Evolutionary conservation across 2,797 vertebrate genomes (phyloP).

Genomic region (Cirrhinus molitorella): DNA sequence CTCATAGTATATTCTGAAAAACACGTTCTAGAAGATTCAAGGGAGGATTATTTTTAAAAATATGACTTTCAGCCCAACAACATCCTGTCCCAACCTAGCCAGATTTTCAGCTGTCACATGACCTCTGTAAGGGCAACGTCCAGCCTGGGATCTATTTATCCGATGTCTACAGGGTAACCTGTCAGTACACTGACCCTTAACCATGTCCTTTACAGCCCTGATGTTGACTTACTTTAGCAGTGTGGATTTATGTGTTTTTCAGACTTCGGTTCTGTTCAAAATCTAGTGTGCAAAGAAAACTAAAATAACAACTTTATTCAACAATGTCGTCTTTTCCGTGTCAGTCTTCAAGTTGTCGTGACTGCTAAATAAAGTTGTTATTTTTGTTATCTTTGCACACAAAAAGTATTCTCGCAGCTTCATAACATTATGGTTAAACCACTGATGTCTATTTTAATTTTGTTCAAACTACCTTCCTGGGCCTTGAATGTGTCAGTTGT

Average conservation of each 20-base stretch:
- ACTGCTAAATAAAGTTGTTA: too few species aligned
- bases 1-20: slow-evolving; percentile 3
- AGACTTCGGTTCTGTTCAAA: not conserved
- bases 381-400: too few species aligned
- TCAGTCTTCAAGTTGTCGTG: too few species aligned
- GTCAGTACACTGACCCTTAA: slow-evolving; percentile 36
- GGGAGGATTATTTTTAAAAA: not conserved
- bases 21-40: not conserved
- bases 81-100: slow-evolving; percentile 4
- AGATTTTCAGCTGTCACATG: slow-evolving; percentile 28
- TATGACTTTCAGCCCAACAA: slow-evolving; percentile 1
- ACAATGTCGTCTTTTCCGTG: too few species aligned
- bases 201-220: slow-evolving; percentile 21
- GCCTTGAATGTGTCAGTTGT: too few species aligned
- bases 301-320: too few species aligned
- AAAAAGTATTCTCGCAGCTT: too few species aligned
- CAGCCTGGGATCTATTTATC: slow-evolving; percentile 37
- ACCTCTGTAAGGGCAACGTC: slow-evolving; percentile 15
- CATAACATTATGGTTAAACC: too few species aligned
- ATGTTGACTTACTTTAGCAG: slow-evolving; percentile 30
- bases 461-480: too few species aligned
- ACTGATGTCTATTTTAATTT: too few species aligned
- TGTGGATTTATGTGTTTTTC: slow-evolving; percentile 13
- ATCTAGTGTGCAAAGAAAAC: not conserved
- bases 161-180: slow-evolving; percentile 15